Evolutionary conservation across 2,797 vertebrate genomes (phyloP), one percentile per base, ranked within the genome.

Genomic region (Centroberyx gerrardi): DNA sequence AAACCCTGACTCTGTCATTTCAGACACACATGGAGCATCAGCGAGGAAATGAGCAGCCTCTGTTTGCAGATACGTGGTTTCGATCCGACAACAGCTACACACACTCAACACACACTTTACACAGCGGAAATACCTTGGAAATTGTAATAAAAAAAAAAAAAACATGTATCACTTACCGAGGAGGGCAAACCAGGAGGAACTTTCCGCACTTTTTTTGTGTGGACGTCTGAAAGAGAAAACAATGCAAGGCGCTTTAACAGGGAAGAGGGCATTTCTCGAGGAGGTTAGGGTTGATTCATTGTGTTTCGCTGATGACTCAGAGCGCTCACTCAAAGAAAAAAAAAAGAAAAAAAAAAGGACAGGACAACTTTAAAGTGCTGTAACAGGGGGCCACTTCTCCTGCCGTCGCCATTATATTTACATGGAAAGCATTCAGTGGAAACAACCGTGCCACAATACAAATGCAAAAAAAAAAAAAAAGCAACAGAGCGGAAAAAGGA

Each of bases 141-240:
- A 65, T 59, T 52, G 49, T 8, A 53, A 51, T 5, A 14, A 22
- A 2, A 22, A 72, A 28, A 12, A 3, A 46, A 44, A 60, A 62
- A 80, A 76, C 46, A 33, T 28, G n/a, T 17, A 74, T 87, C 65
- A 98, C 97, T 99, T 96, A 99, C 98, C 76, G 98, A 99, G 72
- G 98, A 99, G 22, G 98, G 98, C 94, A 99, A 95, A 86, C 98
- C 98, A 29, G 98, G 98, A 74, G 98, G 98, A 88, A 99, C 97
- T 92, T 99, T 99, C 40, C 98, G 95, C 79, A 99, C 97, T 95
- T 98, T 99, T 95, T 99, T 99, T 90, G 97, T 94, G 85, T 98
- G 97, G 81, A 97, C 95, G 77, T 99, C 97, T 98, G 94, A 88
- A 94, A 94, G 80, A 82, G 27, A 65, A 84, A 85, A 74, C 62